phyloP scores from a whole-genome alignment of 2,888 invertebrate species.

The Drosophila trichaetosa region DNA sequence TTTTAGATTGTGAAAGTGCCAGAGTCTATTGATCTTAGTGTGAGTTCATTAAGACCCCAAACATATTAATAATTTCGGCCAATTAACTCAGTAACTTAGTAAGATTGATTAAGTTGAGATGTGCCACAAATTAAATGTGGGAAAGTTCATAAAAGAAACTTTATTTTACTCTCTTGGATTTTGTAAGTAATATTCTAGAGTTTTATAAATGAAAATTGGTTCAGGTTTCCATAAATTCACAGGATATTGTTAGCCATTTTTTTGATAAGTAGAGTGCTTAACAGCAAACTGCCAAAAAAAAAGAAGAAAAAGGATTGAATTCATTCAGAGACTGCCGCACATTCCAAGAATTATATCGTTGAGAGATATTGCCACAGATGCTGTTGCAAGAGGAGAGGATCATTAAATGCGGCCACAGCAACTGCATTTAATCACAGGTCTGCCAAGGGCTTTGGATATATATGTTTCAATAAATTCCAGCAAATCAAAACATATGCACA shows the following conservation, averaged over 20 bases:
- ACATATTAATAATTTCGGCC: constrained; percentile 12
- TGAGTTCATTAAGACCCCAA: constrained; percentile 15
- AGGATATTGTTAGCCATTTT: neutral
- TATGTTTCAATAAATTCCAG: constrained; percentile 78
- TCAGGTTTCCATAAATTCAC: neutral
- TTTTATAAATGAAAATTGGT: neutral
- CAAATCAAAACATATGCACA: constrained; percentile 66
- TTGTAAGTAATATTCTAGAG: neutral
- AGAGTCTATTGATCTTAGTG: constrained; percentile 31
- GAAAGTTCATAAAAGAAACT: neutral
- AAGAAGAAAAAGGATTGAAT: constrained; percentile 23
- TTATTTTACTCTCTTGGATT: no score
- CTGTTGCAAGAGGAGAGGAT: constrained; percentile 42
- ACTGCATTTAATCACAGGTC: constrained; percentile 73
- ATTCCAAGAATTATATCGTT: constrained; percentile 73
- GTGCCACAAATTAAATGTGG: neutral
- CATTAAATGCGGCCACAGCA: constrained; percentile 60
- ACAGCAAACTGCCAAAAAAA: neutral
- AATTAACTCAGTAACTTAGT: neutral
- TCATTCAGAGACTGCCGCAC: constrained; percentile 30
- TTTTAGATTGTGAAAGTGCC: constrained; percentile 50
- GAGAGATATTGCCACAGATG: constrained; percentile 31
- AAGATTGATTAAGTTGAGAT: constrained; percentile 1
- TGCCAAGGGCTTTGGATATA: constrained; percentile 60
- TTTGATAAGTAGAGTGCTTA: neutral